Conservation (phyloP, 1,140 invertebrate genomes). For the Scaptomyza hsui region DNA sequence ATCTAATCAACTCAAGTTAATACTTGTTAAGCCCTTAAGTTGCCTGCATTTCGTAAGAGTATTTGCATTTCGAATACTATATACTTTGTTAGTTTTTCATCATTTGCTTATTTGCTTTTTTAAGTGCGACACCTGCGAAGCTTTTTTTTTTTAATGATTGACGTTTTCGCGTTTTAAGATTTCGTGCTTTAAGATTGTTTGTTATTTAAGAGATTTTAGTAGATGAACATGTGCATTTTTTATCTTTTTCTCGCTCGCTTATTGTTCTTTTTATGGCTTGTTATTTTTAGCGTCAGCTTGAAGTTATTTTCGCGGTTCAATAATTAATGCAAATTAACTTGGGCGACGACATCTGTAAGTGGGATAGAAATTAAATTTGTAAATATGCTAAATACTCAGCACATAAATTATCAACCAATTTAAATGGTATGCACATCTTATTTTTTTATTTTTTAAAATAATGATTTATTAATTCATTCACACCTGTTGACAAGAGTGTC, state of each 20-base stretch:
- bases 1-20: not conserved
- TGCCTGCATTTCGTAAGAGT: not conserved
- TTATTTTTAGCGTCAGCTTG: slow-evolving; percentile 12
- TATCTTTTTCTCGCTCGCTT: not conserved
- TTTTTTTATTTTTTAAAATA: not conserved
- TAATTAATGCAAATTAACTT: slow-evolving; percentile 33
- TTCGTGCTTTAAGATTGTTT: slow-evolving; percentile 9
- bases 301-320: not conserved
- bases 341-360: slow-evolving; percentile 21
- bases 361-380: slow-evolving; percentile 13
- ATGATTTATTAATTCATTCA: slow-evolving; percentile 35
- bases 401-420: slow-evolving; percentile 7
- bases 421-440: not conserved
- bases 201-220: slow-evolving; percentile 5
- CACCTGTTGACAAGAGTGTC: slow-evolving; percentile 56
- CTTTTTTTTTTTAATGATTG: slow-evolving; percentile 14
- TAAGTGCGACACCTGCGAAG: slow-evolving; percentile 18
- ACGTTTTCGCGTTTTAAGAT: slow-evolving; percentile 25
- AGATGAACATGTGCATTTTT: slow-evolving; percentile 5
- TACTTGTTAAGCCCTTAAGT: not conserved
- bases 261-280: not conserved
- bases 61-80: not conserved
- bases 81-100: slow-evolving; percentile 10
- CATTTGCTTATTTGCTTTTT: slow-evolving; percentile 12
- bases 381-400: slow-evolving; percentile 25